Evolutionary conservation across 2,113 vertebrate species (phyloP).

Genomic region (Sinocyclocheilus maitianheensis): DNA sequence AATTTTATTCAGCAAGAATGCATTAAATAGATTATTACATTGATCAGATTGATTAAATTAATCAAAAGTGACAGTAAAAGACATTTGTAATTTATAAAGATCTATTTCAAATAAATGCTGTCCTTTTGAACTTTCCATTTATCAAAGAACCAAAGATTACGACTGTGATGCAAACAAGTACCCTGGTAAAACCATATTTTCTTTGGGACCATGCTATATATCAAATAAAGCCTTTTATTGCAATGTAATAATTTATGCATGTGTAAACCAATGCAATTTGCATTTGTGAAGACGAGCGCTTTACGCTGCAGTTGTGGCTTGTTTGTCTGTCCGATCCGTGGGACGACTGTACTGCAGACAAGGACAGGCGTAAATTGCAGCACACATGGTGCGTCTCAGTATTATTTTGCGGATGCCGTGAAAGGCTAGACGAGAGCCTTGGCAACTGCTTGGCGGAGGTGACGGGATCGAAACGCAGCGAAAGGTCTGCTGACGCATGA

Average conservation of each 20-base stretch:
- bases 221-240: neutral
- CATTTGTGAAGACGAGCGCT: neutral
- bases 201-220: neutral
- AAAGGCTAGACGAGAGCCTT: neutral
- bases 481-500: slow-evolving; percentile 26
- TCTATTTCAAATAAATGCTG: neutral
- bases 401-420: neutral
- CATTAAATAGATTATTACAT: neutral
- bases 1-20: no score
- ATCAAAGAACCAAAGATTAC: neutral
- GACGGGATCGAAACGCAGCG: neutral
- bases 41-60: no score
- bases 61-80: neutral
- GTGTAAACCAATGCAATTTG: neutral
- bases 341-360: neutral
- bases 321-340: neutral
- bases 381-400: slow-evolving; percentile 4
- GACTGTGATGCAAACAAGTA: neutral
- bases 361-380: slow-evolving; percentile 18
- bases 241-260: neutral
- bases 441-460: slow-evolving; percentile 19
- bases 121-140: neutral
- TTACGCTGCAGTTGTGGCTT: neutral
- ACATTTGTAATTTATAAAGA: neutral
- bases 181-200: neutral